These are phyloP conservation scores for Galago senegalensis DNA, from an alignment of 2,797 vertebrate species.

Conservation along the genomic window DNA sequence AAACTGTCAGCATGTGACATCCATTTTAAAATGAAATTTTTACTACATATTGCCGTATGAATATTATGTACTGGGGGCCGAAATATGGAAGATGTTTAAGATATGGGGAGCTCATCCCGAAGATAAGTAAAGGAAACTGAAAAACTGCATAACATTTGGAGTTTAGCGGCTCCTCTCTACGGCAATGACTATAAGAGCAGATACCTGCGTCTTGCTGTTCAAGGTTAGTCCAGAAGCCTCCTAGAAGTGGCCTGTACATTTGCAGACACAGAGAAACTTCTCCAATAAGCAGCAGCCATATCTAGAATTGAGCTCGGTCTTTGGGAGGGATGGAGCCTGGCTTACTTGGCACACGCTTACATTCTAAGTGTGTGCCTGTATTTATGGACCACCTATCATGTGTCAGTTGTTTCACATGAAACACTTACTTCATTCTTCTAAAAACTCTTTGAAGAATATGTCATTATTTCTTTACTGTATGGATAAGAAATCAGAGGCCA, in stretches of 20 bases:
- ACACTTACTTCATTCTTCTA: neutral
- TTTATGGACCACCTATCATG: neutral
- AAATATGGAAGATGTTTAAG: neutral
- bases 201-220: neutral
- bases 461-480: constrained; percentile 1
- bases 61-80: neutral
- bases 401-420: neutral
- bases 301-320: neutral
- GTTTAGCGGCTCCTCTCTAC: neutral
- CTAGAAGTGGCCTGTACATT: neutral
- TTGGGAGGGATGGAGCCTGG: neutral
- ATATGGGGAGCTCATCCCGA: neutral
- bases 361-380: neutral
- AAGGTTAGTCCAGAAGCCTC: neutral
- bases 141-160: neutral
- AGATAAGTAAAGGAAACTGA: neutral
- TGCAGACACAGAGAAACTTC: neutral
- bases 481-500: neutral
- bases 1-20: neutral
- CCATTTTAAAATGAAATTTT: constrained; percentile 3
- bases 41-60: neutral
- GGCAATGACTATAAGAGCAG: neutral
- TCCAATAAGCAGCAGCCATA: neutral
- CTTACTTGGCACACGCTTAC: neutral
- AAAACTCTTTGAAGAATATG: neutral